Evolutionary conservation across 2,888 invertebrate genomes (phyloP).

Genomic region (Danaus chrysippus): DNA sequence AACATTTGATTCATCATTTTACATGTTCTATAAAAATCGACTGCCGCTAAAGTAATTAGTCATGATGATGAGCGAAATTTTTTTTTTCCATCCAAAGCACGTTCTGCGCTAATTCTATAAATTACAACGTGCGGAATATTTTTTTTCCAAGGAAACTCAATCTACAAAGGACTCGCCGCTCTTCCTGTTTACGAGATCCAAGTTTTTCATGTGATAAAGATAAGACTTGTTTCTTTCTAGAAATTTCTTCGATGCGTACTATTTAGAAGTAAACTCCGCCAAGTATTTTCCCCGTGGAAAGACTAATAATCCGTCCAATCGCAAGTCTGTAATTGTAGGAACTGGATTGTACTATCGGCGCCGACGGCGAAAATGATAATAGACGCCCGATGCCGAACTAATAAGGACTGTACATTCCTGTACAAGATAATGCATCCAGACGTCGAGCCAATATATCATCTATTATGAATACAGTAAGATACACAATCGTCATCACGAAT

Average conservation of each 20-base stretch:
- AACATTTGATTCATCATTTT: neutral
- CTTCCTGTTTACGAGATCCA: constrained; percentile 9
- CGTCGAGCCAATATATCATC: constrained; percentile 24
- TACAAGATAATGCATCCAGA: constrained; percentile 27
- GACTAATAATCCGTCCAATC: constrained; percentile 31
- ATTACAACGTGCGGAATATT: constrained; percentile 7
- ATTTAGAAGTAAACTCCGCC: constrained; percentile 10
- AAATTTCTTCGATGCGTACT: constrained; percentile 1
- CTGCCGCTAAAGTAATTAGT: neutral
- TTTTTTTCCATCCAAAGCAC: constrained; percentile 8
- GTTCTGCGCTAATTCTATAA: constrained; percentile 10
- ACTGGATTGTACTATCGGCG: constrained; percentile 40
- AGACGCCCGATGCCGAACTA: constrained; percentile 38
- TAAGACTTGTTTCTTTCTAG: neutral
- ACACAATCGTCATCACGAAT: constrained; percentile 23
- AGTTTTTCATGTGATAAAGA: neutral
- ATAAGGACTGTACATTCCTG: constrained; percentile 42
- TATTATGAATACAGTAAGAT: constrained; percentile 27
- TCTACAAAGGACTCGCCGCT: neutral
- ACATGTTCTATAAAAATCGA: neutral
- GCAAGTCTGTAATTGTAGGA: constrained; percentile 51
- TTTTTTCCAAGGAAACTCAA: constrained; percentile 13
- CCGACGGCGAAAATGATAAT: constrained; percentile 49
- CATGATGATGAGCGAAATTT: neutral
- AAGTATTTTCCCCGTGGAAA: constrained; percentile 20